Percentiles rank a stretch among this genome's conserved stretches.
phyloP scores from a whole-genome alignment of 2,888 invertebrate genomes.

The Mesorhabditis sp. region DNA sequence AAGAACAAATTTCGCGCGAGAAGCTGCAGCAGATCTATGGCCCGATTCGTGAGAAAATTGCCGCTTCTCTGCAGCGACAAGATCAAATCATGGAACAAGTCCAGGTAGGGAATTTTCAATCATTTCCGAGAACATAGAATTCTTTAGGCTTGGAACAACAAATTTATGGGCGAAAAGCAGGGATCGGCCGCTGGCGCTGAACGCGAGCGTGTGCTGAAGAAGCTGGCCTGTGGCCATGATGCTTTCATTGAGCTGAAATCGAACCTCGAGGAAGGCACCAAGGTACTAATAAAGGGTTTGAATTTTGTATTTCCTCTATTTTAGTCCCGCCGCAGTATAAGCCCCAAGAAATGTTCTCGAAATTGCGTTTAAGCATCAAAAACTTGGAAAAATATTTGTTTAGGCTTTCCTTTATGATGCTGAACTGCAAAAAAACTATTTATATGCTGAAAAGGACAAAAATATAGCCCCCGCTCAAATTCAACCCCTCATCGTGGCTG shows the following conservation, averaged over 20 bases:
- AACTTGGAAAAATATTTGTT: too few species aligned
- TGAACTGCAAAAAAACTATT: too few species aligned
- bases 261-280: slow-evolving; percentile 90
- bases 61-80: slow-evolving; percentile 74
- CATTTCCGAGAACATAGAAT: background rate
- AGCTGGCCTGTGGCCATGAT: slow-evolving; percentile 84
- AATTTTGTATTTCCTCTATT: too few species aligned
- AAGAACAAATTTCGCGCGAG: slow-evolving; percentile 59
- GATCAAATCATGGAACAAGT: slow-evolving; percentile 70
- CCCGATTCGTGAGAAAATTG: slow-evolving; percentile 75
- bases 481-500: too few species aligned
- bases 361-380: too few species aligned
- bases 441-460: too few species aligned
- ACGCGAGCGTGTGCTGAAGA: slow-evolving; percentile 64
- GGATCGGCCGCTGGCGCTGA: slow-evolving; percentile 62
- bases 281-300: slow-evolving; percentile 66
- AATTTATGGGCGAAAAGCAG: slow-evolving; percentile 68
- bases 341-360: too few species aligned
- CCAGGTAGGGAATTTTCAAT: slow-evolving; percentile 24
- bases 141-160: slow-evolving; percentile 64
- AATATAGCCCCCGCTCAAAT: too few species aligned
- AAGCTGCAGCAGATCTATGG: slow-evolving; percentile 74
- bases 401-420: too few species aligned
- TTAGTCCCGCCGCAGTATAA: too few species aligned
- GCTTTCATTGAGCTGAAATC: slow-evolving; percentile 82